Base-by-base conservation (phyloP, 2,888 invertebrate genomes). In the Nymphalis c-album region DNA sequence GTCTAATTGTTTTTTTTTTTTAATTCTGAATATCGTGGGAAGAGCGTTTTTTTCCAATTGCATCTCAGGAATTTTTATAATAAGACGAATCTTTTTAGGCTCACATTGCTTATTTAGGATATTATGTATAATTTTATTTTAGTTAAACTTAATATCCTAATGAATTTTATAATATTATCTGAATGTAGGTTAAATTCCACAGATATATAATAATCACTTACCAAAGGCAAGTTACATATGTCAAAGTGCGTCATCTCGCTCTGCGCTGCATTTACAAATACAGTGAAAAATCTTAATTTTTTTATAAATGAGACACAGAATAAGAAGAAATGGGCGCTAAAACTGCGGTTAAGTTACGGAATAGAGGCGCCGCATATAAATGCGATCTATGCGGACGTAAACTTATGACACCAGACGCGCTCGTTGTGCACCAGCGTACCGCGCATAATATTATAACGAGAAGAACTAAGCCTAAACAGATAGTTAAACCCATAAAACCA, bases 271-370 rank as follows among this genome's bases (percentile, higher is more conserved):
- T 63, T 66, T 60, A 60, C 53, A 58, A 50, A 50, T 63, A 48
- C 53, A 64, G 60, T 51, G 53, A 48, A 61, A 58, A 60, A 17
- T 22, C 60, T 7, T 20, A n/a, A 45, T 50, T 63, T 66, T 64
- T 63, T 60, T 45, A 50, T 69, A 59, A 67, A 70, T 70, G 67
- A 57, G 18, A 47, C 17, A 40, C 51, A 47, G 60, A 63, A 69
- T 73, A 79, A 76, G 65, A 68, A 67, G 78, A 77, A 75, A 87
- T 88, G 87, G 84, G 83, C n/a, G 77, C 85, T 10, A 85, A 83
- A 74, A 72, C 80, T 60, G 77, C 84, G 26, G 77, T 76, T 17
- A 82, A 74, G 64, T 61, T 80, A 55, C 83, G 82, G 72, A 74
- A 78, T 4, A 78, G 81, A 48, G 81, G 78, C 17, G 74, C 76